Base-by-base conservation (phyloP, 2,797 vertebrate species). In the Lophotriccus pileatus region DNA sequence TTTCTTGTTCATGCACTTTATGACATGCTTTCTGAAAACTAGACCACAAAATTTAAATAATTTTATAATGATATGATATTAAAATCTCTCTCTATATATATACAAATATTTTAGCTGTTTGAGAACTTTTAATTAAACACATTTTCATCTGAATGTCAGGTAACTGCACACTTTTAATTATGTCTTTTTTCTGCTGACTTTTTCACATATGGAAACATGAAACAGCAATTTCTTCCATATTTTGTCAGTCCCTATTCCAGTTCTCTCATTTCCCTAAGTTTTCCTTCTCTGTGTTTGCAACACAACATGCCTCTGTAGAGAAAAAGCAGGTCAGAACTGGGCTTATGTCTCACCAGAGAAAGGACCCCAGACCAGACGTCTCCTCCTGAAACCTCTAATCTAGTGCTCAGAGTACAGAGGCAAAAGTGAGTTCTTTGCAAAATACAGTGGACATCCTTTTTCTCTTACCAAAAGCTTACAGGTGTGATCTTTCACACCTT, bases 41-140 rank as follows among this genome's bases (percentile, higher is more conserved):
- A 63, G 9, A 70, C 23, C 1, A 41, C 46, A 66, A 80, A 74
- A 62, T 6, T 12, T 1, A 56, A 82, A 39, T 28, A 0, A 67
- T 66, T 69, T 82, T 39, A 14, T 20, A 55, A 55, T 36, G 0
- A 43, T 30, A 44, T 12, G 4, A 7, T 43, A 77, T 25, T 44
- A 78, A 70, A 86, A 47, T 25, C 0, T 63, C 8, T 59, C 11
- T 69, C 0, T 23, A 0, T 41, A 27, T 28, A 88, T 4, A 5
- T 6, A 49, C 37, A 56, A 24, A 14, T 64, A 78, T 39, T 87
- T 93, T 49, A 43, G 4, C 4, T 49, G 2, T 34, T 78, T 49
- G 44, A 75, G 22, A 22, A 41, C 9, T 17, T 49, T 59, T 2
- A 41, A 52, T 90, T n/a, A 74, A 69, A 16, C 14, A 21, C 10